Base-by-base conservation (phyloP, 2,797 vertebrate genomes). In the Eutrigla gurnardus region DNA sequence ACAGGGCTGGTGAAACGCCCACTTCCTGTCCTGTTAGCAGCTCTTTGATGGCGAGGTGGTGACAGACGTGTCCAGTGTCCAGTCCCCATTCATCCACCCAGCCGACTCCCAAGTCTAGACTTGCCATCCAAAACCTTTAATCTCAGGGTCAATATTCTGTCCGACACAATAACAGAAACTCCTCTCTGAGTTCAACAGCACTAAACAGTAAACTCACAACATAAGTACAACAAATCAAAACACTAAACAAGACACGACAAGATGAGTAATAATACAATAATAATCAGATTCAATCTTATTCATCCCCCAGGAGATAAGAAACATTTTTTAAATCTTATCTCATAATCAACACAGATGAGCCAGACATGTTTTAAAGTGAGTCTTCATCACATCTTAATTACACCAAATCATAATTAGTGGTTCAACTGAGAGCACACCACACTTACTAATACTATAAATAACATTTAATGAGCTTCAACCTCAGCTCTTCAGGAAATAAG, bases 391-490 rank as follows among this genome's bases (percentile, higher is more conserved):
- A 4, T 1, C 18, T 65, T 39, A 13, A 39, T 46, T 42, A 9
- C 69, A n/a, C 49, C 3, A 67, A 11, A 60, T 39, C 11, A 13
- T 82, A 18, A 78, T 82, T 32, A 83, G 32, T 32, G 32, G 43
- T 39, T 65, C 2, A 32, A 6, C 13, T 32, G 52, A 73, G 52
- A n/a, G 3, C 14, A 50, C 66, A 77, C 69, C 65, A 12, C 71
- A 59, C 58, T 55, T 40, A 10, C 57, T 36, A 13, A 49, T 17
- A 35, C n/a, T 0, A 4, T 59, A 46, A 78, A 81, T 55, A 76
- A 62, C 1, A 3, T 54, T 35, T 67, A 9, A 15, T 7, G 5
- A 5, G 33, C 33, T 4, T 3, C 72, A 25, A 25, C 25, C 25
- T n/a, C 39, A 0, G 18, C 3, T 33, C 8, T 2, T 12, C 49